Evolutionary conservation across 2,888 invertebrate species (phyloP), one percentile per base, ranked within the genome.

Genomic region (Clepsis dumicolana): DNA sequence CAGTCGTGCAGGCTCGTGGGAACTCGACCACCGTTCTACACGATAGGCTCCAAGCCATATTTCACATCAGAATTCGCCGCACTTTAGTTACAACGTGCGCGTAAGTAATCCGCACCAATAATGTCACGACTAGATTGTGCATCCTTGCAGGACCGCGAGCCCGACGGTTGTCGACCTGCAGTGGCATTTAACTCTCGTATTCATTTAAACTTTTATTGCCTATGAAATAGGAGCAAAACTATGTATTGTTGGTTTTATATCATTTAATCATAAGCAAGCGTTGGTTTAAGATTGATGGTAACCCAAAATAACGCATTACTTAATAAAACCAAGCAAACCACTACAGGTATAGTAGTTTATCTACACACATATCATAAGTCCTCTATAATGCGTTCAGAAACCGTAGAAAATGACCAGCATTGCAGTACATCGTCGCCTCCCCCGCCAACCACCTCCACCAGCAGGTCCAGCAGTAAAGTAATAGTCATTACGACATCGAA

Each of bases 91-190:
- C 80, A 67, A 67, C 76, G 75, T 75, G 77, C 82, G 79, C 79
- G 79, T 79, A 83, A 82, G 80, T 80, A 83, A 84, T 85, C 81
- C 80, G 76, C 79, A 76, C 77, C 77, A 82, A 83, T 86, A 86
- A 81, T 85, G 86, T 84, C 87, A 86, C 87, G 87, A 91, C 81
- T 88, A 87, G 87, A 89, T 86, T 86, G 87, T 89, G 82, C 81
- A 90, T 91, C 90, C 87, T 88, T 71, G 76, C 77, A 76, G 77
- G 78, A 78, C 79, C 75, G 75, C 73, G 76, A 70, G 83, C 80
- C 78, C 77, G 80, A 75, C 78, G 72, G 78, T 80, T 76, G 82
- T 79, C 78, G 76, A 80, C 75, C 57, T 48, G 44, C 80, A 75
- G 75, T 75, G 77, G 25, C 56, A 56, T 60, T 66, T 79, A 80